Conservation (phyloP, 2,113 vertebrate species). For the Chaetops frenatus region DNA sequence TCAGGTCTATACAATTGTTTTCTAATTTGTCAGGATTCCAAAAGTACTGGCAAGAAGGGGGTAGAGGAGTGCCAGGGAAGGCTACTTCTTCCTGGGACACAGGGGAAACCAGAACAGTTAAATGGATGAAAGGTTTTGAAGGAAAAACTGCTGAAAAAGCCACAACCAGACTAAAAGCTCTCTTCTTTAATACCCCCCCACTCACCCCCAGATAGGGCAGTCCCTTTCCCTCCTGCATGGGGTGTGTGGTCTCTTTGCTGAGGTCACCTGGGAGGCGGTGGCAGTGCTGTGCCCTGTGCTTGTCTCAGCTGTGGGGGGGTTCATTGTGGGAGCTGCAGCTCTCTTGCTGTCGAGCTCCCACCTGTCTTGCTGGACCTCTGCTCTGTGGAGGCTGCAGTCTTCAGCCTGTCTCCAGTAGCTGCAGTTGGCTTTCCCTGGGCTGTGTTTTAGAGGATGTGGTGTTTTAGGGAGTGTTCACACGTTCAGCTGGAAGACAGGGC, state of each 20-base stretch:
- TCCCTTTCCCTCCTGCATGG: background rate
- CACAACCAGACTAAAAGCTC: background rate
- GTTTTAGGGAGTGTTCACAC: background rate
- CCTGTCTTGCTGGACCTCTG: background rate
- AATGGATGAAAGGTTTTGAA: background rate
- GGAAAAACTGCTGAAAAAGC: background rate
- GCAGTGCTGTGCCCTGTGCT: background rate
- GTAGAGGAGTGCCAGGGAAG: background rate
- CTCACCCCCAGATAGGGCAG: background rate
- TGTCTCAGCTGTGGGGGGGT: accelerated
- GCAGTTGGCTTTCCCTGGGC: background rate
- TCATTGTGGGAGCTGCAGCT: background rate
- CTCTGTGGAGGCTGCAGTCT: background rate
- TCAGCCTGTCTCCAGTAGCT: background rate
- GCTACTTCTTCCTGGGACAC: background rate
- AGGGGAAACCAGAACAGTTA: background rate
- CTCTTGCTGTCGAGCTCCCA: background rate
- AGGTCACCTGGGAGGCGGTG: background rate
- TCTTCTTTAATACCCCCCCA: background rate
- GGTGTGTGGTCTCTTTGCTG: background rate
- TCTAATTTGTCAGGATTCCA: background rate
- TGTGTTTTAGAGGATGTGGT: background rate
- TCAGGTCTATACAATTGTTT: background rate
- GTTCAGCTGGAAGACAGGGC: background rate
- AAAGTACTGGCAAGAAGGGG: background rate